phyloP scores from a whole-genome alignment of 2,888 invertebrate species.

The Drosophila cracens region DNA sequence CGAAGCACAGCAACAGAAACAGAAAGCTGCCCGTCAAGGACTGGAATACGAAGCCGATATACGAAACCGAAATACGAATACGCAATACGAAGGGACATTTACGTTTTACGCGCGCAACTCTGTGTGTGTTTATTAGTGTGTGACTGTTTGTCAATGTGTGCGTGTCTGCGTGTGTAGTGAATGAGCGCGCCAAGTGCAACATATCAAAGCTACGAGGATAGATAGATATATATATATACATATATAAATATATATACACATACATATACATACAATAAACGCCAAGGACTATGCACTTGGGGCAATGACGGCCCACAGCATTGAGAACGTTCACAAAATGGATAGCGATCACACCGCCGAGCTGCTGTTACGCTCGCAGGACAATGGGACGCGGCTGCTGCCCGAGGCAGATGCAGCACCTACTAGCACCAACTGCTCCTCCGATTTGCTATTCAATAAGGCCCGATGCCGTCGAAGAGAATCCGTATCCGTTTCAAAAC shows the following conservation, averaged over 20 bases:
- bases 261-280: constrained; percentile 11
- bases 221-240: not conserved
- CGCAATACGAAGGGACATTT: constrained; percentile 43
- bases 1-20: constrained; percentile 3
- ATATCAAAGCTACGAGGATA: constrained; percentile 55
- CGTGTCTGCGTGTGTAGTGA: constrained; percentile 50
- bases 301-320: constrained; percentile 57
- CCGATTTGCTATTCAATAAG: constrained; percentile 70
- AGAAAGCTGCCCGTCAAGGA: constrained; percentile 70
- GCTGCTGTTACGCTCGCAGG: constrained; percentile 31
- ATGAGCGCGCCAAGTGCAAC: constrained; percentile 74
- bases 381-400: constrained; percentile 41
- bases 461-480: constrained; percentile 66
- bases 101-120: constrained; percentile 78
- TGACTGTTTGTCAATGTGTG: constrained; percentile 26
- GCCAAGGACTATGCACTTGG: constrained; percentile 59
- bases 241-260: constrained; percentile 16
- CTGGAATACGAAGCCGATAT: constrained; percentile 67
- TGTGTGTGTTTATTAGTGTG: constrained; percentile 27
- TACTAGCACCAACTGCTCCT: constrained; percentile 45
- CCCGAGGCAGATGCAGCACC: constrained; percentile 36
- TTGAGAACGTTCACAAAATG: constrained; percentile 53
- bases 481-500: not conserved
- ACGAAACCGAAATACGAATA: constrained; percentile 14
- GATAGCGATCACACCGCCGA: constrained; percentile 41